A percentile compares a stretch with the other conserved stretches of the same genome.
These are phyloP conservation scores for Labia minor DNA, from an alignment of 2,888 invertebrate species.

Conservation along the genomic window DNA sequence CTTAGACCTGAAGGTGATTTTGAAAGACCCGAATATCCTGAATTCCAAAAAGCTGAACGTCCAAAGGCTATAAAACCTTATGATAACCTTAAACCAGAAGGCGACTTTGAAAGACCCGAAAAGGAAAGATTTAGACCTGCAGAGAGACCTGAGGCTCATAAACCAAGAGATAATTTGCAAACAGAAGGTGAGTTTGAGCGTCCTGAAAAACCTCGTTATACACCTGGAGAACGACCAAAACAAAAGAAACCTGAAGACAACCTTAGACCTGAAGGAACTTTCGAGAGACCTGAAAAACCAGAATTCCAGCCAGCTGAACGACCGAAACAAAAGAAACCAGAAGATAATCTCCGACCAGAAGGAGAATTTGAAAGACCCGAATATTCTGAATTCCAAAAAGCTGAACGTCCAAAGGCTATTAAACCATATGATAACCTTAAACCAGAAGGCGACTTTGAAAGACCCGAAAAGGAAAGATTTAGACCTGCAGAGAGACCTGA, in stretches of 20 bases:
- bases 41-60: conserved; percentile 38
- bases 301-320: conserved; percentile 27
- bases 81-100: conserved; percentile 37
- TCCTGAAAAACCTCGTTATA: conserved; percentile 30
- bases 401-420: conserved; percentile 24
- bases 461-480: conserved; percentile 31
- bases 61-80: conserved; percentile 36
- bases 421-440: conserved; percentile 24
- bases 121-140: conserved; percentile 32
- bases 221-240: conserved; percentile 25
- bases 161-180: conserved; percentile 40
- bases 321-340: conserved; percentile 27
- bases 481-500: conserved; percentile 37
- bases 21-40: conserved; percentile 35
- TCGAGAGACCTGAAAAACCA: conserved; percentile 35
- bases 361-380: conserved; percentile 32
- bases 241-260: conserved; percentile 36
- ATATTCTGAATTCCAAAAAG: conserved; percentile 27
- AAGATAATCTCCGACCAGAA: conserved; percentile 44
- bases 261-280: conserved; percentile 43
- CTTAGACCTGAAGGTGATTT: conserved; percentile 38
- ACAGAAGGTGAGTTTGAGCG: conserved; percentile 46
- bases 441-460: conserved; percentile 32
- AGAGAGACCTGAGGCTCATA: conserved; percentile 42
- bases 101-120: conserved; percentile 38